Percentiles rank a stretch among this genome's conserved stretches.
Evolutionary conservation across 2,888 invertebrate species (phyloP).

Genomic region (Hirtodrosophila alboralis): DNA sequence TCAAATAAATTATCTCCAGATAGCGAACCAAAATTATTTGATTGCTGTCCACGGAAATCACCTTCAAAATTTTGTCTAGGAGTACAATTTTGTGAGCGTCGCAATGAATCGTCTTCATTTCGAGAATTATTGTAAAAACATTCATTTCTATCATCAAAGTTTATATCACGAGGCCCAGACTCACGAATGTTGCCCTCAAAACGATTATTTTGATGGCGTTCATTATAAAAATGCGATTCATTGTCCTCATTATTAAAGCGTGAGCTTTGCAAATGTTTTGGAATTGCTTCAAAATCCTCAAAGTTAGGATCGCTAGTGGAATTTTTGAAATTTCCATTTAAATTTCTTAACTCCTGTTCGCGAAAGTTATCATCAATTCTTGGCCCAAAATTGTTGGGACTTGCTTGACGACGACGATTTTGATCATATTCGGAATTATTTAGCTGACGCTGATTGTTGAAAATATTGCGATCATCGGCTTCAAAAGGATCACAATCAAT

Average conservation of each 20-base stretch:
- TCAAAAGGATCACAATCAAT: not conserved
- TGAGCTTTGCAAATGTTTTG: not conserved
- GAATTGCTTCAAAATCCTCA: conserved; percentile 1
- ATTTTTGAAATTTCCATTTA: conserved; percentile 10
- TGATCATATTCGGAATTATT: conserved; percentile 1
- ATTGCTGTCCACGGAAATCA: not conserved
- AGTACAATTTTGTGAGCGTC: not conserved
- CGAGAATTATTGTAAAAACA: not conserved
- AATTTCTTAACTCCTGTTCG: not conserved
- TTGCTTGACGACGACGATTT: conserved; percentile 6
- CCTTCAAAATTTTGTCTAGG: not conserved
- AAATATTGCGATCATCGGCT: not conserved
- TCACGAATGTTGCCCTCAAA: not conserved
- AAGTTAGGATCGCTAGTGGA: conserved; percentile 2
- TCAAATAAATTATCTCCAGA: not conserved
- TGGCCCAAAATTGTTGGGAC: not conserved
- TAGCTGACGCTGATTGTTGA: not conserved
- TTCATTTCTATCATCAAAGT: conserved; percentile 1
- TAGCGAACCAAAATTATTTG: not conserved
- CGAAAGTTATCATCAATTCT: not conserved
- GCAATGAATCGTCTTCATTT: not conserved
- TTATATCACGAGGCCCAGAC: not conserved
- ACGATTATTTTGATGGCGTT: not conserved
- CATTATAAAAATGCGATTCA: not conserved
- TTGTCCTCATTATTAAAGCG: not conserved